These are phyloP conservation scores for Rosalia funebris DNA, from an alignment of 2,888 invertebrate species.

Conservation along the genomic window DNA sequence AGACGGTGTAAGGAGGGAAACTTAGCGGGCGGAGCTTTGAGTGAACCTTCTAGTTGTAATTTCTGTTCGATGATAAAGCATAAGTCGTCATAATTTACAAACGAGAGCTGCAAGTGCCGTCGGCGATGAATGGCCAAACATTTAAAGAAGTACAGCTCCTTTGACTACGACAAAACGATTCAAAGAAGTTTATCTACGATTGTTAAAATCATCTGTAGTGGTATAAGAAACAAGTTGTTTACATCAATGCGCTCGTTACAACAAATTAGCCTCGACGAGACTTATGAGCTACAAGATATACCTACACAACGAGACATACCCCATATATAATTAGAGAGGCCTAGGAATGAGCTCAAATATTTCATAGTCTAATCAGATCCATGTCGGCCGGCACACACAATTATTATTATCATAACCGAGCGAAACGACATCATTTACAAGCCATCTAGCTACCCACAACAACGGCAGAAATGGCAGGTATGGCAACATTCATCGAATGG, in stretches of 20 bases:
- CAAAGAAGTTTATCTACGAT: too few relatives aligned
- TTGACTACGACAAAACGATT: too few relatives aligned
- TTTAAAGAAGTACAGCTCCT: too few relatives aligned
- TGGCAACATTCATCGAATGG: slow-evolving; percentile 35
- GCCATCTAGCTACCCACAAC: slow-evolving; percentile 34
- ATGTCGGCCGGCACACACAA: slow-evolving; percentile 23
- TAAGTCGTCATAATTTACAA: too few relatives aligned
- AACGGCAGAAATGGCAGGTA: slow-evolving; percentile 31
- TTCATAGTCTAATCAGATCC: slow-evolving; percentile 32
- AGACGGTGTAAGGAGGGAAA: too few relatives aligned
- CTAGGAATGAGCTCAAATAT: slow-evolving; percentile 4
- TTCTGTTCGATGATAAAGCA: too few relatives aligned
- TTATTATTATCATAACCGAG: slow-evolving; percentile 31
- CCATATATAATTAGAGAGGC: neutral
- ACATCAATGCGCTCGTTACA: neutral
- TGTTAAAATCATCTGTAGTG: too few relatives aligned
- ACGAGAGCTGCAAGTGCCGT: too few relatives aligned
- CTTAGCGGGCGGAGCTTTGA: too few relatives aligned
- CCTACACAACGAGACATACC: neutral
- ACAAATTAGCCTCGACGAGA: neutral
- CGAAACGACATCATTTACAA: slow-evolving; percentile 37
- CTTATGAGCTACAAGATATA: neutral
- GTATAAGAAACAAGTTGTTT: too few relatives aligned
- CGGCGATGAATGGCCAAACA: too few relatives aligned
- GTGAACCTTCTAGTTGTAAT: too few relatives aligned